Base-by-base conservation (phyloP, 2,113 vertebrate genomes). In the Amphilophus citrinellus region DNA sequence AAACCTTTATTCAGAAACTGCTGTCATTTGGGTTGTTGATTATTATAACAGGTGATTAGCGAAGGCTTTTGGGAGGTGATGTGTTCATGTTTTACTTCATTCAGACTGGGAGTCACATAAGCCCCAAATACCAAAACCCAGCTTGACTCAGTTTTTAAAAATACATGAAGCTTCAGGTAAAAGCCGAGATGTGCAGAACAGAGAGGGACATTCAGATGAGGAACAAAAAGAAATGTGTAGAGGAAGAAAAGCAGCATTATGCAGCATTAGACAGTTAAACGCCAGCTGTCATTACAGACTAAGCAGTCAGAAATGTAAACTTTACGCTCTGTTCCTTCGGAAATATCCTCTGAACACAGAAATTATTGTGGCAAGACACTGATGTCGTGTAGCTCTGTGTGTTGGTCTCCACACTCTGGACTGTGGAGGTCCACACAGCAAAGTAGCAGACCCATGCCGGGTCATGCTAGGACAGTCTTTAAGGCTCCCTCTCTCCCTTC, bases 401-500 rank as follows among this genome's bases (percentile, higher is more conserved):
- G 42, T 15, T 15, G 42, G 44, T 47, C 13, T 50, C 3, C 44
- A 32, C 66, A 53, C 47, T 30, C 0, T 7, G 2, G 47, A 32
- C 10, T 24, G 17, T 7, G 47, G 47, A 56, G 68, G 68, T 32
- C 68, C 68, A 14, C 35, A 8, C 18, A 5, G 44, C 42, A 42
- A 10, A 11, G 42, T 13, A 42, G 10, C 44, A 14, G 66, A 4
- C 44, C 66, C 66, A 0, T 17, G 24, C 24, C 15, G 10, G 47
- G 68, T 32, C 68, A 73, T 53, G 27, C 47, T 35, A 32, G 68
- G 68, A 32, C 68, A 56, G 47, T 56, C 88, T 77, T 42, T 61
- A 56, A 79, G 32, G 11, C 65, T 80, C 76, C 20, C 83, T 84
- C 65, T 57, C 68, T 62, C 58, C 35, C 65, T 42, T 27, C 75